Evolutionary conservation across 2,113 vertebrate species (phyloP), one percentile per base, ranked within the genome.

Genomic region (Cinclus mexicanus): DNA sequence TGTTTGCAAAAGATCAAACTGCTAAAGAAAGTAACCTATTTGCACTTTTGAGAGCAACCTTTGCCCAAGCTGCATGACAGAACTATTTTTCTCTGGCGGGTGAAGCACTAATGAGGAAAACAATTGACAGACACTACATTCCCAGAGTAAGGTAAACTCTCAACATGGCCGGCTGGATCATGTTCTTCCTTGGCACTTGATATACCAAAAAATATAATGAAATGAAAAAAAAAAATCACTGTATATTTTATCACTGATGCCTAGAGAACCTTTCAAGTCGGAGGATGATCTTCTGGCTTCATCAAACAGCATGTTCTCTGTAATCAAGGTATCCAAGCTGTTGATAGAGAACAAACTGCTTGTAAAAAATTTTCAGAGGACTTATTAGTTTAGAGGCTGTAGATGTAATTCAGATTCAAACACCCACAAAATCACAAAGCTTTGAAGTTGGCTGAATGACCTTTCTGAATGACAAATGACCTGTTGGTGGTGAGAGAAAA

Each of bases 1-100:
- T 80, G 33, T n/a, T 90, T 61, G 65, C 29, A 85, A 84, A 89
- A 83, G 68, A 93, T 74, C 50, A 90, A 90, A 78, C 74, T 70
- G 63, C 59, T 88, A 52, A 93, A 83, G 87, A 72, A 90, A 91
- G 47, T 18, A 92, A 56, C 14, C n/a, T 57, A 23, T 57, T 88
- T 67, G 44, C 52, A 67, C 29, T 93, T 76, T 77, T 29, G 77
- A 57, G 56, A 59, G 33, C 31, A 93, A 77, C 26, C 22, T 91
- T 57, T 80, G 33, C 33, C 59, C 75, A 87, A 70, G 26, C 37
- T 85, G 35, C 1, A 0, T 23, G 33, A 63, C 63, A 87, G 33
- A 46, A 69, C 44, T 55, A 26, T 59, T 63, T 65, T 83, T 85
- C 49, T 35, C 59, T 59, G 47, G 33, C 64, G 92, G 8, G 24